Percentiles rank a stretch among this genome's conserved stretches.
Conservation (phyloP, 2,888 invertebrate species). For the Leucophenga maculata region DNA sequence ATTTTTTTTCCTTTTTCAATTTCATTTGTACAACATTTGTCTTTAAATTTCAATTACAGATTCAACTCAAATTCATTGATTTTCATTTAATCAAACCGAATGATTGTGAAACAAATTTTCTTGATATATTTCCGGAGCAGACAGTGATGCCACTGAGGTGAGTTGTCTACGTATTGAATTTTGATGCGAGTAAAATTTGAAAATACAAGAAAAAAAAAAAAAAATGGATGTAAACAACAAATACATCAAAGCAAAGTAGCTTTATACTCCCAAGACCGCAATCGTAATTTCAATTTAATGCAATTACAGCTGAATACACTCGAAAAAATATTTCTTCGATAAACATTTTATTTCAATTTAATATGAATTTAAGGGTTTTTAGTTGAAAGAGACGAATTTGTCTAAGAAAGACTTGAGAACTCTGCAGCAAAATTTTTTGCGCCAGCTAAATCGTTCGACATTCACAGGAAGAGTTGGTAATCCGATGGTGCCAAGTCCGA, state of each 20-base stretch:
- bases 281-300: no score
- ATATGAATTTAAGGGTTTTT: no score
- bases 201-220: neutral
- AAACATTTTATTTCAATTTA: no score
- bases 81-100: constrained; percentile 82
- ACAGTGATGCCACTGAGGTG: constrained; percentile 77
- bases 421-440: no score
- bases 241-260: neutral
- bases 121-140: constrained; percentile 80
- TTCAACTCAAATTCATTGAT: constrained; percentile 78
- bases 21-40: neutral
- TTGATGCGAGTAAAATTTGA: neutral
- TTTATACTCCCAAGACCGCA: no score
- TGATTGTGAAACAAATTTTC: constrained; percentile 84
- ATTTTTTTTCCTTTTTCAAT: neutral
- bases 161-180: constrained; percentile 37
- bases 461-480: no score
- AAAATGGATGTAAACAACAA: neutral
- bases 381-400: no score
- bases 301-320: no score
- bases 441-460: no score
- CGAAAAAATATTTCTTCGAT: no score
- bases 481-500: no score
- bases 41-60: constrained; percentile 72
- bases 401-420: no score